Percentiles rank a stretch among this genome's conserved stretches.
phyloP scores from a whole-genome alignment of 2,113 vertebrate genomes.

The Paratilapia polleni region DNA sequence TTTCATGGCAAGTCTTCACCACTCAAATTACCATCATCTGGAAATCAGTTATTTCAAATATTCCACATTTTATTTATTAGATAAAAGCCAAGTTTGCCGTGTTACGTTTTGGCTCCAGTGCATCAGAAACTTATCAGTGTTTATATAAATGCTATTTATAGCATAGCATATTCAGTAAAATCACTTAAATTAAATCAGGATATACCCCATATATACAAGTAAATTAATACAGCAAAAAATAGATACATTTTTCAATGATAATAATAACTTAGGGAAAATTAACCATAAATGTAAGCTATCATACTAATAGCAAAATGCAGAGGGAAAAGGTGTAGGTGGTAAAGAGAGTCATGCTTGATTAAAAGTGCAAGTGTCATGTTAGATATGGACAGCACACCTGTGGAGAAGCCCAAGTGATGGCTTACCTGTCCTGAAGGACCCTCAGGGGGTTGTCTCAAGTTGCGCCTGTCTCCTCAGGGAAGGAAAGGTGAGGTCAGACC shows the following conservation, averaged over 20 bases:
- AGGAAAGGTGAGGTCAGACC: conserved; percentile 63
- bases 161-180: neutral
- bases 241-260: too few species aligned
- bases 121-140: too few species aligned
- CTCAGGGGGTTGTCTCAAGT: conserved; percentile 48
- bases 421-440: conserved; percentile 77
- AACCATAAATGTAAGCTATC: neutral
- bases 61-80: too few species aligned
- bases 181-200: neutral
- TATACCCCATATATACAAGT: neutral
- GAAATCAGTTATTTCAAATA: neutral
- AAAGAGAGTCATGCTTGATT: conserved; percentile 17
- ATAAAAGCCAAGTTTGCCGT: neutral
- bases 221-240: neutral
- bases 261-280: neutral
- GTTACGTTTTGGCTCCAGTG: neutral
- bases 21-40: neutral
- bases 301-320: neutral
- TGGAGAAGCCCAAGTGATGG: conserved; percentile 32
- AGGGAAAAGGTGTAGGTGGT: neutral
- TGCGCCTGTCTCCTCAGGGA: conserved; percentile 61
- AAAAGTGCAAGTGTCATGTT: conserved; percentile 19
- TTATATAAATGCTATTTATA: neutral
- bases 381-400: conserved; percentile 42
- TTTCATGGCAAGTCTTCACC: neutral